These are phyloP conservation scores for Candidula unifasciata DNA, from an alignment of 2,888 invertebrate species.

Conservation along the genomic window DNA sequence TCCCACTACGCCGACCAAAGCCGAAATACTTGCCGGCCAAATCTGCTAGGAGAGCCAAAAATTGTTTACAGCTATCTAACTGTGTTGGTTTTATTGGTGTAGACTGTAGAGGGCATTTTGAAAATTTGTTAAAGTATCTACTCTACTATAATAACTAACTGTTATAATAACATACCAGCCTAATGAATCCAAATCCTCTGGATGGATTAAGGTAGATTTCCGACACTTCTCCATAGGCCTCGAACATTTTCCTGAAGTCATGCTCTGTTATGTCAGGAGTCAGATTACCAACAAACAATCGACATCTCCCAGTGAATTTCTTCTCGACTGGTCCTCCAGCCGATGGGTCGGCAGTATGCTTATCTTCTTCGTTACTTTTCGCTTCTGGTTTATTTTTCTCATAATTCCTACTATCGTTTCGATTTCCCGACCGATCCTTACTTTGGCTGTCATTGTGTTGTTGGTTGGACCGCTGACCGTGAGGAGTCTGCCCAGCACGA, in stretches of 20 bases:
- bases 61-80: no score
- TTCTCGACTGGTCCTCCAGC: constrained; percentile 51
- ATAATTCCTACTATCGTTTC: constrained; percentile 32
- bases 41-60: no score
- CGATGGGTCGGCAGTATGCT: constrained; percentile 15
- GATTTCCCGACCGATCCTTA: constrained; percentile 24
- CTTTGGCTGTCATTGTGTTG: background rate
- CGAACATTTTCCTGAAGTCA: constrained; percentile 91
- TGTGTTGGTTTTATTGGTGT: no score
- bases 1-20: no score
- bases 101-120: no score
- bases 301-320: constrained; percentile 85
- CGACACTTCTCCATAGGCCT: constrained; percentile 91
- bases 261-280: constrained; percentile 92
- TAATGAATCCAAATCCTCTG: constrained; percentile 97
- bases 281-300: constrained; percentile 96
- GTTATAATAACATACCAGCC: constrained; percentile 91
- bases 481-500: background rate
- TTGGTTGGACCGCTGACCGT: background rate
- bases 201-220: constrained; percentile 95
- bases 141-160: no score
- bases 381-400: constrained; percentile 16
- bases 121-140: no score
- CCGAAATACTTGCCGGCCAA: no score
- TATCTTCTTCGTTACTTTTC: constrained; percentile 33